phyloP scores from a whole-genome alignment of 1,140 invertebrate species.

The Drosophila baimaii region DNA sequence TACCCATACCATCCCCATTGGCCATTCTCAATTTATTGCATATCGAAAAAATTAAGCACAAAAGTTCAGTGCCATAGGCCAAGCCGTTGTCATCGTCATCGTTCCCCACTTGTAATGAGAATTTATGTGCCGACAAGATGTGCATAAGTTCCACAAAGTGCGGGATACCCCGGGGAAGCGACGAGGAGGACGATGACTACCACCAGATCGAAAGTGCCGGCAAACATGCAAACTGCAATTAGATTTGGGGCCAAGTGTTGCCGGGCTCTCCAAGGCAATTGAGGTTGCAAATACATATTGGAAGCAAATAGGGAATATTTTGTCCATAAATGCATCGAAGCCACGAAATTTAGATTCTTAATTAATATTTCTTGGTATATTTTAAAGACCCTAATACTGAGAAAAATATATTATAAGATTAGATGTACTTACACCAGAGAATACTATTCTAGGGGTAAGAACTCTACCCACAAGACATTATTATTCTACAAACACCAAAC shows the following conservation, averaged over 20 bases:
- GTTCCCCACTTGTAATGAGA: conserved; percentile 71
- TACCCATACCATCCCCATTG: conserved; percentile 35
- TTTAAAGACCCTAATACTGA: too few species aligned
- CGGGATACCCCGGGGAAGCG: too few species aligned
- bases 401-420: too few species aligned
- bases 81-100: conserved; percentile 51
- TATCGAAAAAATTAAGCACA: conserved; percentile 80
- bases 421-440: too few species aligned
- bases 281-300: background rate
- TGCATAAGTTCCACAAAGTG: conserved; percentile 49
- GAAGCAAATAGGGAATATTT: conserved; percentile 2
- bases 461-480: background rate
- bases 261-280: conserved; percentile 18
- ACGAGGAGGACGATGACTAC: background rate
- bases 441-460: background rate
- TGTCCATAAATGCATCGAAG: background rate
- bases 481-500: too few species aligned
- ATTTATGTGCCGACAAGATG: conserved; percentile 76
- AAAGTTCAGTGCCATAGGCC: conserved; percentile 78
- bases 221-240: conserved; percentile 69
- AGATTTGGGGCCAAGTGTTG: conserved; percentile 51
- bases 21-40: conserved; percentile 68
- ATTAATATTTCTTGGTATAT: too few species aligned
- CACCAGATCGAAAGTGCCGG: conserved; percentile 50
- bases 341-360: too few species aligned